Evolutionary conservation across 2,888 invertebrate genomes (phyloP), one percentile per base, ranked within the genome.

Genomic region (Melanotus villosus): DNA sequence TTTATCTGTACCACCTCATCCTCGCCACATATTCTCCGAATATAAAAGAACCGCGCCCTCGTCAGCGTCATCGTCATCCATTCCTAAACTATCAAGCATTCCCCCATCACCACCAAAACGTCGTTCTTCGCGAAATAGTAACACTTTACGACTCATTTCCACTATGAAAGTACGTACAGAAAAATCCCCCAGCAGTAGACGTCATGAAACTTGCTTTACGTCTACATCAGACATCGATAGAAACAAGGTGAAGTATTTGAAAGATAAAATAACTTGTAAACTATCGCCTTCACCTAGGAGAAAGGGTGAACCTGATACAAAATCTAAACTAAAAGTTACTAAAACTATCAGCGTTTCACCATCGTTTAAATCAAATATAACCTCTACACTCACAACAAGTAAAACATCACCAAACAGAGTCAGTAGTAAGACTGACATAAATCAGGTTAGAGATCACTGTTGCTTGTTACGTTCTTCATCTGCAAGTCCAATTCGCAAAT

Each of bases 51-150:
- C 87, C 60, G 86, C 89, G 62, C 89, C 90, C 62, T 90, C 90
- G 62, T 90, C 90, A 85, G 87, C 76, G 82, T 52, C 66, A 52
- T 77, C 90, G 92, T 12, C 92, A 93, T 0, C 91, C 91, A 1
- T 91, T 92, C 14, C 94, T 94, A 0, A 87, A 90, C 80, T 88
- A 94, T 76, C 88, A 34, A 71, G 34, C 47, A 68, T 38, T 77
- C 90, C 92, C 12, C 92, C 94, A 0, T 91, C 92, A 0, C 91
- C 93, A 10, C 95, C 95, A 0, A 88, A 90, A 81, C 88, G 95
- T 75, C 89, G 89, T 73, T 94, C 94, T 0, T 94, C 94, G 0
- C 90, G 89, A 77, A 90, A 90, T 76, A 93, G 90, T 78, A 89
- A 89, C 65, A 92, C 93, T 1, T 84, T 93, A 7, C 88, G 89